phyloP scores from a whole-genome alignment of 2,888 invertebrate species.

The Elgonia sp. region DNA sequence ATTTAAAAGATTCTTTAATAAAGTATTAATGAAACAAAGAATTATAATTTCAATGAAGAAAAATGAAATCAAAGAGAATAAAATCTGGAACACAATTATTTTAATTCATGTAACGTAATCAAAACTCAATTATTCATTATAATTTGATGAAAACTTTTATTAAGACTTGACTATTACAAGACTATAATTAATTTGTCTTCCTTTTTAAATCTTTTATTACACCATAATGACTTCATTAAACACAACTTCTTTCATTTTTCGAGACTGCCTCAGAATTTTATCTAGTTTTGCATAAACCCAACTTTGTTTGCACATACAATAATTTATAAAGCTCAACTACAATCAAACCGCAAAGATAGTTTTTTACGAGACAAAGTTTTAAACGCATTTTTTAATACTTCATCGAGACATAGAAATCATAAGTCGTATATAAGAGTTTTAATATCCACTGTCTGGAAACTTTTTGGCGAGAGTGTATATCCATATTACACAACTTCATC shows the following conservation, averaged over 20 bases:
- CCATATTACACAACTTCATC: slow-evolving; percentile 58
- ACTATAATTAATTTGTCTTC: no score
- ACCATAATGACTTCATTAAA: slow-evolving; percentile 33
- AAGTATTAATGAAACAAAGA: no score
- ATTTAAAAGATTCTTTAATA: no score
- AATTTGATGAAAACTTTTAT: no score
- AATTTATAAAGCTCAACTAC: slow-evolving; percentile 40
- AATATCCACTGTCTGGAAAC: slow-evolving; percentile 73
- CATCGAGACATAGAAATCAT: slow-evolving; percentile 63
- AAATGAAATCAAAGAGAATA: no score
- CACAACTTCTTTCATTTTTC: slow-evolving; percentile 10
- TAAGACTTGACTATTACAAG: no score
- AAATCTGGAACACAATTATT: no score
- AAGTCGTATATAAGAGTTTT: slow-evolving; percentile 70
- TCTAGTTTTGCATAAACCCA: slow-evolving; percentile 35
- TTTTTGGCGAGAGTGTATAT: slow-evolving; percentile 56
- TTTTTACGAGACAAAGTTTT: slow-evolving; percentile 57
- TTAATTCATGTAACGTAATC: no score
- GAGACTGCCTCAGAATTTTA: slow-evolving; percentile 12
- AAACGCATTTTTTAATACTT: slow-evolving; percentile 64
- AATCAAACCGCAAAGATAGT: slow-evolving; percentile 59
- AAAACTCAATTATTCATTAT: no score
- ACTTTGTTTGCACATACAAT: slow-evolving; percentile 40
- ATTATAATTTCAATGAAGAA: no score
- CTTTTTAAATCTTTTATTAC: slow-evolving; percentile 4